Evolutionary conservation across 2,888 invertebrate genomes (phyloP).

Genomic region (Sinelater perroti): DNA sequence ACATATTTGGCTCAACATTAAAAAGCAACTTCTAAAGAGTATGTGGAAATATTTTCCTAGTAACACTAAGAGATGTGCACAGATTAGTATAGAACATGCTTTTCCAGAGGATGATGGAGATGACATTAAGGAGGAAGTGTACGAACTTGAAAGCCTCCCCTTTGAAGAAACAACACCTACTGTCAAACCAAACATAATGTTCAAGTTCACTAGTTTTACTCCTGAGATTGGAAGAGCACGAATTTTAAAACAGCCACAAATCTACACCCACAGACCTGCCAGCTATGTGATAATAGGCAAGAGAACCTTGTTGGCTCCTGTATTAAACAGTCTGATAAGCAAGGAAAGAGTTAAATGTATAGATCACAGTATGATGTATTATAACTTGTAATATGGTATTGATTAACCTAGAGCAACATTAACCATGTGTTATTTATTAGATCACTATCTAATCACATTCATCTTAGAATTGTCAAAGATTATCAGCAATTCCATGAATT

Average conservation of each 20-base stretch:
- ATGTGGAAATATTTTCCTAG: slow-evolving; percentile 15
- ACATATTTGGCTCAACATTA: slow-evolving; percentile 38
- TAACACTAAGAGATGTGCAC: slow-evolving; percentile 7
- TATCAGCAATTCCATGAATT: no score
- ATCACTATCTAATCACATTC: no score
- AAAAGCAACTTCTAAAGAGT: slow-evolving; percentile 34
- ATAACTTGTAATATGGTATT: slow-evolving; percentile 50
- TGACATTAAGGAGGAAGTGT: slow-evolving; percentile 18
- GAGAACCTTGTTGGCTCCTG: slow-evolving; percentile 51
- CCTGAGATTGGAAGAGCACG: slow-evolving; percentile 31
- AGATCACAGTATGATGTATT: slow-evolving; percentile 51
- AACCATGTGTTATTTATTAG: no score
- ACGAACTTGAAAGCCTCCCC: slow-evolving; percentile 9
- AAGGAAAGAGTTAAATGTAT: slow-evolving; percentile 43
- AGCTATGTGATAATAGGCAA: slow-evolving; percentile 45
- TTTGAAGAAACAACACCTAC: not conserved
- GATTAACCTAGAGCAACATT: no score
- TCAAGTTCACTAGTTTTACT: slow-evolving; percentile 30
- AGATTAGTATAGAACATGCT: slow-evolving; percentile 30
- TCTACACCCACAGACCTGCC: not conserved
- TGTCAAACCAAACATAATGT: slow-evolving; percentile 25
- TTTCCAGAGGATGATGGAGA: slow-evolving; percentile 27
- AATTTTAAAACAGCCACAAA: slow-evolving; percentile 27
- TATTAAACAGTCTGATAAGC: slow-evolving; percentile 44
- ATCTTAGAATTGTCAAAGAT: no score